Conservation (phyloP, 2,113 vertebrate species). For the Anas platyrhynchos region DNA sequence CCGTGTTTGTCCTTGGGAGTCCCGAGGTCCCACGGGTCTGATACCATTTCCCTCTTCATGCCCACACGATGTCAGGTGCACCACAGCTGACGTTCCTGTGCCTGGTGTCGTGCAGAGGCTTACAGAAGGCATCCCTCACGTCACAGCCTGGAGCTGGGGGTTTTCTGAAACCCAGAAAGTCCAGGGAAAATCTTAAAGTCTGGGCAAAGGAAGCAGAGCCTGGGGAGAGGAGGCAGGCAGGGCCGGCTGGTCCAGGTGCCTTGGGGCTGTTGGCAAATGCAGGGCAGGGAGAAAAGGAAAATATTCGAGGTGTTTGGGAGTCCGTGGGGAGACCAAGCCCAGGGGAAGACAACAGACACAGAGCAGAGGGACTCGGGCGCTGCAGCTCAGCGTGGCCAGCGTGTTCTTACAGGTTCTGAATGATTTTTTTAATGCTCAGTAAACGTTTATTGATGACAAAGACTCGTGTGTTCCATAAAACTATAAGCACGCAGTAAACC, state of each 20-base stretch:
- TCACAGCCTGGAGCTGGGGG: background rate
- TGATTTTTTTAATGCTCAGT: background rate
- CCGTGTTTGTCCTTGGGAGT: background rate
- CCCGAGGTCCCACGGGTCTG: background rate
- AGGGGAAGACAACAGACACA: background rate
- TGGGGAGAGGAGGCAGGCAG: background rate
- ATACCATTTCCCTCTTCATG: background rate
- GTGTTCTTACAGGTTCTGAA: background rate
- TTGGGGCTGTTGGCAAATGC: background rate
- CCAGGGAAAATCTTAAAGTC: no score
- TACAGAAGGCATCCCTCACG: rapidly evolving
- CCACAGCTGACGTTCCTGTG: background rate
- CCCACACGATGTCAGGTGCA: rapidly evolving
- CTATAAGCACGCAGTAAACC: background rate
- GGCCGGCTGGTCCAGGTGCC: rapidly evolving
- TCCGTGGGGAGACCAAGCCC: background rate
- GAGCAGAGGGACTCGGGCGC: background rate
- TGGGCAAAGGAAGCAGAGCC: background rate
- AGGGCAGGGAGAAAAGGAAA: background rate
- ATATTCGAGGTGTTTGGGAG: background rate
- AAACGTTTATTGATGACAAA: background rate
- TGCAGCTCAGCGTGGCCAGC: background rate
- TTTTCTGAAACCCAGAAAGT: no score
- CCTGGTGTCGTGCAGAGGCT: background rate
- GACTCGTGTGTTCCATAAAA: background rate